Base-by-base conservation (phyloP, 2,113 vertebrate species). In the Ophiodon elongatus region DNA sequence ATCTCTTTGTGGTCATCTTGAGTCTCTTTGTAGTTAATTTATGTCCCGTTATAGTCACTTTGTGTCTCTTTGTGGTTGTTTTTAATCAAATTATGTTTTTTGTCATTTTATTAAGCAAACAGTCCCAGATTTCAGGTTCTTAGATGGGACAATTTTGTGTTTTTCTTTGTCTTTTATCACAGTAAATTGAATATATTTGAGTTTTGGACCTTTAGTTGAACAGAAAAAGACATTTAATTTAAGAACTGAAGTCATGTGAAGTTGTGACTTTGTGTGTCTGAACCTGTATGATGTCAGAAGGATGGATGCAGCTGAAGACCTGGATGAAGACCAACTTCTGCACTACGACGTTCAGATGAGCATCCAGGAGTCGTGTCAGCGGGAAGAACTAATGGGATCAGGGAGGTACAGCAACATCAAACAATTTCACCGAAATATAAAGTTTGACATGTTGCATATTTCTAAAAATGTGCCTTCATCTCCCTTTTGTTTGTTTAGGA, bases 281-380 rank as follows among this genome's bases (percentile, higher is more conserved):
- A 3, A 6, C 7, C 27, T 76, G 52, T 72, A 0, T 37, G 21
- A 13, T 4, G 27, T 73, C 72, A 29, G 70, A 89, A 72, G 41
- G 23, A 96, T 96, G 95, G 94, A 97, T 25, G 78, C 65, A 47
- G 80, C 83, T 31, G 93, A 96, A 15, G 96, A 95, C 27, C 37
- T 85, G 2, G 93, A 95, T 52, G 96, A 97, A 87, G 96, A 97
- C 3, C 92, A 95, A 15, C 94, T 97, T 76, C 90, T 95, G 66
- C 94, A 93, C 35, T 95, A 94, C 82, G 93, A 95, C 52, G 76
- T 96, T 69, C 95, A 97, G 77, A 90, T 96, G 87, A 96, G 94
- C 83, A 94, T 97, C 84, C 88, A 97, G 77, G 96, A 97, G 76
- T 96, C 96, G 3, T 95, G 76, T 74, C 90, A 90, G 80, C 86